These are phyloP conservation scores for Lates calcarifer DNA, from an alignment of 2,113 vertebrate genomes.

Conservation along the genomic window DNA sequence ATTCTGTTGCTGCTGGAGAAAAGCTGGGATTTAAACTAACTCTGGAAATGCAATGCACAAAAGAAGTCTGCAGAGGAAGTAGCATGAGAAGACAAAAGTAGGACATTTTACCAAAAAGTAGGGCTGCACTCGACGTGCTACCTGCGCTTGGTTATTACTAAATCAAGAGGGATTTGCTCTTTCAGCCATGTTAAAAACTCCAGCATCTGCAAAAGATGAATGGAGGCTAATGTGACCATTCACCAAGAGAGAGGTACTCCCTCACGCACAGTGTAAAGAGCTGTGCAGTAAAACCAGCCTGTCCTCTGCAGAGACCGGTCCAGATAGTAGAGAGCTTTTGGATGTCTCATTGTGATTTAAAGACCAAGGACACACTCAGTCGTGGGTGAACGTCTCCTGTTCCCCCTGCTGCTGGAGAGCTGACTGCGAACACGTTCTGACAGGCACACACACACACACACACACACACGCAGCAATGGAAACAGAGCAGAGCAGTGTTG, in stretches of 20 bases:
- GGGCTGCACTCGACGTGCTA: background rate
- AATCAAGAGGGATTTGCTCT: background rate
- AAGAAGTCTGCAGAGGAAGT: background rate
- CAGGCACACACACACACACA: constrained; percentile 31
- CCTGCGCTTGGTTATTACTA: background rate
- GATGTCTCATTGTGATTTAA: constrained; percentile 63
- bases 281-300: constrained; percentile 19
- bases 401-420: constrained; percentile 36
- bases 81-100: background rate
- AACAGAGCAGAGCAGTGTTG: constrained; percentile 13
- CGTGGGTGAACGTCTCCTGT: constrained; percentile 32
- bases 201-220: constrained; percentile 29
- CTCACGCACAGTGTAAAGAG: background rate
- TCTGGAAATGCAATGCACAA: background rate
- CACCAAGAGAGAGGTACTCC: background rate
- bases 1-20: constrained; percentile 13
- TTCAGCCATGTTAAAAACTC: background rate
- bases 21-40: constrained; percentile 34
- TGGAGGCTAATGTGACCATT: constrained; percentile 18
- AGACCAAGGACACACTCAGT: constrained; percentile 48
- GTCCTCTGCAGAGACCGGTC: constrained; percentile 10
- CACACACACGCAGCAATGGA: background rate
- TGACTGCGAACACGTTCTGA: constrained; percentile 58
- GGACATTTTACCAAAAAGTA: background rate
- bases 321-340: constrained; percentile 54